phyloP scores from a whole-genome alignment of 1,140 invertebrate species.

The Daktulosphaira vitifoliae region DNA sequence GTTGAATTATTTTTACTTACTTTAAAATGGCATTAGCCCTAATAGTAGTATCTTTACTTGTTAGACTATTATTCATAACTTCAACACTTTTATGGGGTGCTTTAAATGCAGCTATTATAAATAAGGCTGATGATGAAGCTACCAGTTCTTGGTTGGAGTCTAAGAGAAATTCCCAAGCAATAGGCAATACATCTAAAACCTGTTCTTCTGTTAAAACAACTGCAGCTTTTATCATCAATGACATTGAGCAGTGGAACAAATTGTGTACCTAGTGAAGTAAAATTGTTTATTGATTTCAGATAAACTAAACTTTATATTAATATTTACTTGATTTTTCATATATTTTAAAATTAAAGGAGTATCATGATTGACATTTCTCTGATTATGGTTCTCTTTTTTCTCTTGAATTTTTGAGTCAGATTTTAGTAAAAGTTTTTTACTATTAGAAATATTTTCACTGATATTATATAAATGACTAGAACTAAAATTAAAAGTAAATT shows the following conservation, averaged over 20 bases:
- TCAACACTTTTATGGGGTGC: slow-evolving; percentile 77
- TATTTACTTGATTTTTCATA: slow-evolving; percentile 66
- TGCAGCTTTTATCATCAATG: slow-evolving; percentile 82
- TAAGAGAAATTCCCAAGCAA: slow-evolving; percentile 88
- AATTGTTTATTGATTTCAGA: not conserved
- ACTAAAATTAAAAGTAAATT: slow-evolving; percentile 12
- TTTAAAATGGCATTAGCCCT: slow-evolving; percentile 72
- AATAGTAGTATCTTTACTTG: slow-evolving; percentile 66
- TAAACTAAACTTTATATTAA: too few relatives aligned
- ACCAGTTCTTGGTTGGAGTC: slow-evolving; percentile 70
- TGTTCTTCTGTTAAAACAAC: slow-evolving; percentile 80
- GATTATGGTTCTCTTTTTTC: slow-evolving; percentile 24
- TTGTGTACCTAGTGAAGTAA: slow-evolving; percentile 55
- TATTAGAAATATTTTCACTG: slow-evolving; percentile 13
- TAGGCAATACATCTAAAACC: slow-evolving; percentile 75
- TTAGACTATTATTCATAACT: slow-evolving; percentile 77
- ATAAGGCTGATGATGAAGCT: slow-evolving; percentile 74
- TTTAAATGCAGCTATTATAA: slow-evolving; percentile 84
- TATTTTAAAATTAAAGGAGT: slow-evolving; percentile 72
- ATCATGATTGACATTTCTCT: slow-evolving; percentile 52
- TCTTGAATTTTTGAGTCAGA: slow-evolving; percentile 19
- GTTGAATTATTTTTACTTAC: slow-evolving; percentile 45
- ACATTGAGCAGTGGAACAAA: slow-evolving; percentile 82
- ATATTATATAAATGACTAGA: slow-evolving; percentile 24
- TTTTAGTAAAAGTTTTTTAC: slow-evolving; percentile 8